Conservation (phyloP, 2,797 vertebrate genomes). For the Babyrousa celebensis region DNA sequence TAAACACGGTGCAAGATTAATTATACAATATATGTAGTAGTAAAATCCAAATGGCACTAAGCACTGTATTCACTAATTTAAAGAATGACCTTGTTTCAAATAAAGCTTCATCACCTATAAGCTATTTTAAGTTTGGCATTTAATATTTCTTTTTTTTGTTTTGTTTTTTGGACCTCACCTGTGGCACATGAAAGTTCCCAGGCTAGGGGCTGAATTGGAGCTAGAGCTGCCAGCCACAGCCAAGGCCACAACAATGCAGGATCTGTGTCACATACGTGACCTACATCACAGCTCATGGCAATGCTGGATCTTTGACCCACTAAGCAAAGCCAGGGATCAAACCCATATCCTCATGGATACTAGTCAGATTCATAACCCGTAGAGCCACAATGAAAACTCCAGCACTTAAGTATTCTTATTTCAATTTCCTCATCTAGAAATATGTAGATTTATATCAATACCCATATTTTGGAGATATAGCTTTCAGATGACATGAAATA, state of each 20-base stretch:
- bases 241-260: too few relatives aligned
- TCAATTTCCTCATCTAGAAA: not conserved
- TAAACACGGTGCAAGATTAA: not conserved
- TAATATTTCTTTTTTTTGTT: not conserved
- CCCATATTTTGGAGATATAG: not conserved
- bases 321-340: too few relatives aligned
- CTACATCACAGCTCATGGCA: too few relatives aligned
- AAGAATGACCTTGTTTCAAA: slow-evolving; percentile 56
- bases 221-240: too few relatives aligned
- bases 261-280: too few relatives aligned
- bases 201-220: too few relatives aligned
- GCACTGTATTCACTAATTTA: not conserved
- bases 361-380: too few relatives aligned
- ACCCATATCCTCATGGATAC: too few relatives aligned
- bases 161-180: too few relatives aligned
- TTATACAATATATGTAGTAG: not conserved
- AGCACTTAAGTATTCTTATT: slow-evolving; percentile 8
- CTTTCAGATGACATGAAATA: not conserved
- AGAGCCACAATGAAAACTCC: too few relatives aligned
- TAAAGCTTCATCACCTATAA: not conserved
- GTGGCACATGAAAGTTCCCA: too few relatives aligned
- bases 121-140: not conserved
- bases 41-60: not conserved
- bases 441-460: not conserved
- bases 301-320: too few relatives aligned